phyloP scores from a whole-genome alignment of 2,888 invertebrate genomes.

The Agriopis leucophaearia region DNA sequence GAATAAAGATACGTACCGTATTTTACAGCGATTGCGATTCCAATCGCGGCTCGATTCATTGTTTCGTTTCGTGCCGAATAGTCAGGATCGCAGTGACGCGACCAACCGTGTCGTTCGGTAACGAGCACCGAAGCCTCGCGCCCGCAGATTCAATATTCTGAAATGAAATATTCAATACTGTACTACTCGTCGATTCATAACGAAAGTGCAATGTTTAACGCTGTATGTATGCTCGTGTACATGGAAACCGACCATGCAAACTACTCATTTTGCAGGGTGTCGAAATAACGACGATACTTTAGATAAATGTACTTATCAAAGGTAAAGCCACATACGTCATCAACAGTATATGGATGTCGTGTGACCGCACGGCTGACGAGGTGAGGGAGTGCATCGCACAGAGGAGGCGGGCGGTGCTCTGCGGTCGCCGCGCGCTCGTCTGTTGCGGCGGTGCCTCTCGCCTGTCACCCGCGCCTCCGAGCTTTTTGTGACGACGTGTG shows the following conservation, averaged over 20 bases:
- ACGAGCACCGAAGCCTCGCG: conserved; percentile 45
- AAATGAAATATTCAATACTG: conserved; percentile 75
- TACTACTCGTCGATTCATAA: conserved; percentile 58
- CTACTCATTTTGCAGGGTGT: conserved; percentile 10
- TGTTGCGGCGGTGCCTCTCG: conserved; percentile 60
- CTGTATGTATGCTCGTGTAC: conserved; percentile 51
- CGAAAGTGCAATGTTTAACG: conserved; percentile 61
- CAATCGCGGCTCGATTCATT: conserved; percentile 57
- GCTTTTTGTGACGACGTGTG: conserved; percentile 59
- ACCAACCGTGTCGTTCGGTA: conserved; percentile 43
- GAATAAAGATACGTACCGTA: conserved; percentile 26
- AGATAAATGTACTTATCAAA: conserved; percentile 31
- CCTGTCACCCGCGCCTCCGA: conserved; percentile 46
- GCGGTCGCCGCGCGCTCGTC: conserved; percentile 57
- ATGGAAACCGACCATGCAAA: conserved; percentile 39
- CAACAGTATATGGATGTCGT: conserved; percentile 54
- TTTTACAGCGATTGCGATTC: conserved; percentile 46
- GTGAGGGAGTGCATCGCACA: conserved; percentile 43
- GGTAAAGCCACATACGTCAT: conserved; percentile 51
- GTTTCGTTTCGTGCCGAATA: conserved; percentile 50
- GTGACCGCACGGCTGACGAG: conserved; percentile 60
- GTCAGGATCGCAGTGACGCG: conserved; percentile 42
- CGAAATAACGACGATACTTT: conserved; percentile 16
- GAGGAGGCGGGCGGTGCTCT: conserved; percentile 15
- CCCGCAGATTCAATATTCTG: conserved; percentile 67